phyloP scores from a whole-genome alignment of 2,888 invertebrate genomes.

The Dasysyrphus albostriatus region DNA sequence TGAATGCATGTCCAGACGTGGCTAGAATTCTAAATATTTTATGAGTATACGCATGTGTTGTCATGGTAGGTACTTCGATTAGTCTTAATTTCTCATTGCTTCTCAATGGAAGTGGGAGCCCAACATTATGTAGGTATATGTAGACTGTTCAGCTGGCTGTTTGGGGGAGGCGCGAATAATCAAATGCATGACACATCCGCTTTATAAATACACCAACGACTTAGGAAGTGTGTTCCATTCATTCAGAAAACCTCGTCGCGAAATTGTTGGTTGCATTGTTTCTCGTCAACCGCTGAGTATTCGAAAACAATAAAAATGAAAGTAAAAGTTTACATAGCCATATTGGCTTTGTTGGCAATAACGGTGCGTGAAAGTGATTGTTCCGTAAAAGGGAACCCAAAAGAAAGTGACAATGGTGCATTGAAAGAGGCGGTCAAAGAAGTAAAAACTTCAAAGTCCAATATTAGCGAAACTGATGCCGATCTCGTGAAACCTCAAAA shows the following conservation, averaged over 20 bases:
- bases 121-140: neutral
- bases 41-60: slow-evolving; percentile 34
- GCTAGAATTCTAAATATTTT: slow-evolving; percentile 56
- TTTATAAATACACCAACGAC: slow-evolving; percentile 83
- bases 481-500: slow-evolving; percentile 27
- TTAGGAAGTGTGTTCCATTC: slow-evolving; percentile 83
- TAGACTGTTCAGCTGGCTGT: slow-evolving; percentile 64
- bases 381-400: slow-evolving; percentile 45
- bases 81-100: slow-evolving; percentile 48
- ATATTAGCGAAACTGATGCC: slow-evolving; percentile 11
- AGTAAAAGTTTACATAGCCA: slow-evolving; percentile 69
- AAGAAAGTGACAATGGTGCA: slow-evolving; percentile 49
- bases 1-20: slow-evolving; percentile 56
- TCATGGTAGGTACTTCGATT: slow-evolving; percentile 16
- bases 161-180: slow-evolving; percentile 56
- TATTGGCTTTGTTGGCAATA: slow-evolving; percentile 69
- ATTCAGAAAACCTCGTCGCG: slow-evolving; percentile 73
- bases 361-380: slow-evolving; percentile 73
- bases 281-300: slow-evolving; percentile 50
- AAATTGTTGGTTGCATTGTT: slow-evolving; percentile 55
- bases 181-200: slow-evolving; percentile 78
- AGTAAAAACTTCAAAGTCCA: slow-evolving; percentile 37
- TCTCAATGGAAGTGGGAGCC: slow-evolving; percentile 51
- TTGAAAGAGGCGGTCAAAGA: slow-evolving; percentile 13
- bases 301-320: slow-evolving; percentile 68